Evolutionary conservation across 2,888 invertebrate genomes (phyloP), one percentile per base, ranked within the genome.

Genomic region (Habrosyne pyritoides): DNA sequence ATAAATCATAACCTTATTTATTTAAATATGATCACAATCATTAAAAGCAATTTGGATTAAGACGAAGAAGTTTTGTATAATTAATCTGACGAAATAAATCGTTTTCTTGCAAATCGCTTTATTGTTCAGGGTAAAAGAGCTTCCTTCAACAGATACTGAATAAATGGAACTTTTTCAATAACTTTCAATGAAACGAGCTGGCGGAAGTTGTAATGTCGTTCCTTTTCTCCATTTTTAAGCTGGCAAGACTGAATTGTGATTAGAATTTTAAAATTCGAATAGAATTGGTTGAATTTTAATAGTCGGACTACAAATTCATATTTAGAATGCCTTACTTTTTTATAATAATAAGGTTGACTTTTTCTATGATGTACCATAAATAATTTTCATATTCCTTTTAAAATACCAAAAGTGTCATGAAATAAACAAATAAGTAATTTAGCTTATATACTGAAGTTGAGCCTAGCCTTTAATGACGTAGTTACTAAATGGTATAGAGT

Each of bases 141-240:
- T 63, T 62, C 61, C 67, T 70, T 62, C 56, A 62, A 64, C 64
- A 69, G 63, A 69, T 67, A 68, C 64, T 67, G 67, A 71, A 70
- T 79, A 69, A 83, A 84, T 78, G 67, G 76, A 84, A 81, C 81
- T 82, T 84, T 85, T 83, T 83, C 85, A 88, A 88, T 87, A 86
- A 80, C 76, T 73, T 71, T 75, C 76, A 79, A 70, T 67, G 67
- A 71, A 81, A 67, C 54, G 71, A 73, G 66, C 66, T 68, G 64
- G 60, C 62, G 59, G 66, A 66, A 69, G 61, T 67, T 55, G 69
- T 69, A 66, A 60, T 59, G 59, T 57, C 57, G 62, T 62, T 58
- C 67, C 71, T 75, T 76, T 70, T 67, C 58, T 60, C n/a, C 1
- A 14, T 42, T 68, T 75, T 73, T 66, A 55, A 68, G 61, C 57